These are phyloP conservation scores for Erethizon dorsatum DNA, from an alignment of 2,797 vertebrate species.

Conservation along the genomic window DNA sequence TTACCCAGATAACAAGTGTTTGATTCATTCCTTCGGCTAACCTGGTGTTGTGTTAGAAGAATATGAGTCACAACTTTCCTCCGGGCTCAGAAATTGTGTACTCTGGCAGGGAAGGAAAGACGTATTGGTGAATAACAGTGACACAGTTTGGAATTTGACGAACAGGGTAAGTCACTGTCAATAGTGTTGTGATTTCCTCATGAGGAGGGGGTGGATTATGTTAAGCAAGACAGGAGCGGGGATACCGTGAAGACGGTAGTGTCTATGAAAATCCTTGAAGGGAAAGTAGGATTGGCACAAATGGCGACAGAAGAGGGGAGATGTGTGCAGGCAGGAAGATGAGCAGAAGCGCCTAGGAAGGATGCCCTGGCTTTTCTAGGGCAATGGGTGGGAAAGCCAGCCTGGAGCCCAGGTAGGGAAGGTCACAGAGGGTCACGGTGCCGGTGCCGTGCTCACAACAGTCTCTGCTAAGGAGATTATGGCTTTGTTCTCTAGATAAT, in stretches of 20 bases:
- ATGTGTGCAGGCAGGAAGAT: neutral
- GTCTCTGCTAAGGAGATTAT: neutral
- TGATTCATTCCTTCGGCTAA: neutral
- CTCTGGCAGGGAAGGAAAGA: neutral
- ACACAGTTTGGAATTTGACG: neutral
- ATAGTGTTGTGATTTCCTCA: neutral
- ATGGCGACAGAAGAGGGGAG: neutral
- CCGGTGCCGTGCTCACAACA: neutral
- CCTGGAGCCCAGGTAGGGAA: neutral
- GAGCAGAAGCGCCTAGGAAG: neutral
- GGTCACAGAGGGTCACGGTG: neutral
- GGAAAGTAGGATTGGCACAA: neutral
- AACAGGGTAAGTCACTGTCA: neutral
- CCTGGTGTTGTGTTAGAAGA: neutral
- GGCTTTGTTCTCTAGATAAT: slow-evolving; percentile 72
- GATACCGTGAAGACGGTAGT: neutral
- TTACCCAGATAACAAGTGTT: neutral
- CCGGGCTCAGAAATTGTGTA: neutral
- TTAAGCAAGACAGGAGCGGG: too few relatives aligned
- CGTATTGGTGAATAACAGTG: neutral
- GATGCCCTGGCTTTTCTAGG: neutral
- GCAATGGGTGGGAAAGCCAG: neutral
- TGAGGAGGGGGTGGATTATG: neutral
- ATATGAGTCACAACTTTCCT: neutral
- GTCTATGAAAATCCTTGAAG: neutral